These are phyloP conservation scores for Manacus vitellinus DNA, from an alignment of 2,113 vertebrate species.

Conservation along the genomic window DNA sequence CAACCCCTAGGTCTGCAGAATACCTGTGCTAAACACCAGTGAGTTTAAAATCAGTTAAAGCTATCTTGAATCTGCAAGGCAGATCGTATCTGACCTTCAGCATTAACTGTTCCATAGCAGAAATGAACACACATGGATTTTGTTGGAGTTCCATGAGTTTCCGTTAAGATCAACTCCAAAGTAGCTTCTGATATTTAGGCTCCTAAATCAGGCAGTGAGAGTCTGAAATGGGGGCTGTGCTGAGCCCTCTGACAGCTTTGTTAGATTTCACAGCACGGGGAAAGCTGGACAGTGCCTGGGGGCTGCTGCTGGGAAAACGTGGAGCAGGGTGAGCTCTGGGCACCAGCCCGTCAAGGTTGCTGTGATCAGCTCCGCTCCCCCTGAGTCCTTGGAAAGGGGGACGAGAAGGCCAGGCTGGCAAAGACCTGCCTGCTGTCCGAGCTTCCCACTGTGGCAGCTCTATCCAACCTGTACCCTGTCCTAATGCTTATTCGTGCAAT, in stretches of 20 bases:
- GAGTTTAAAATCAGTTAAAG: neutral
- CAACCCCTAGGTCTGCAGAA: neutral
- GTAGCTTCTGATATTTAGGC: neutral
- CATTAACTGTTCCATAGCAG: neutral
- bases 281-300: neutral
- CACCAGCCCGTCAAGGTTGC: neutral
- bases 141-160: neutral
- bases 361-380: neutral
- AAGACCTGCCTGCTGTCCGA: neutral
- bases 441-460: neutral
- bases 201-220: neutral
- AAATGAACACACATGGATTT: neutral
- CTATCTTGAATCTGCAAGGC: neutral
- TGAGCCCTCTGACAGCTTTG: neutral
- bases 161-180: neutral
- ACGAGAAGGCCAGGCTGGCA: neutral
- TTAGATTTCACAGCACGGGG: fast-evolving
- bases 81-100: neutral
- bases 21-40: neutral
- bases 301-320: fast-evolving
- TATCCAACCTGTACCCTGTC: fast-evolving
- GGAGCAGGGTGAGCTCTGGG: fast-evolving
- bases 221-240: neutral
- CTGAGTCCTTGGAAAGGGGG: neutral
- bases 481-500: fast-evolving